Base-by-base conservation (phyloP, 2,797 vertebrate species). In the Poeciliopsis turneri region DNA sequence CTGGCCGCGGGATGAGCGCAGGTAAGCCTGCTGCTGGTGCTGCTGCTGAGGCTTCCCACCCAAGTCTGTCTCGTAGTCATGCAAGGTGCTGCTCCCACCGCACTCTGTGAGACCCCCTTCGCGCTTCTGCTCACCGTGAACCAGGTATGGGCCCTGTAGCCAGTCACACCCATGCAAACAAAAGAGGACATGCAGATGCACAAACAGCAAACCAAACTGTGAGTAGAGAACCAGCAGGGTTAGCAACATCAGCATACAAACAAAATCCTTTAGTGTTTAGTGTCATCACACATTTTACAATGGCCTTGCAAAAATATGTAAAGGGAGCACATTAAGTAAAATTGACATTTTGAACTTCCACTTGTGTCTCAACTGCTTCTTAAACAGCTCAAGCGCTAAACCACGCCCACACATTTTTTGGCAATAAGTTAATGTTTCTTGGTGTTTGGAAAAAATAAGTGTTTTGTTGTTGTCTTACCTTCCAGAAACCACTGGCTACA, bases 131-230 rank as follows among this genome's bases (percentile, higher is more conserved):
- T 98, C 97, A 80, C 97, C 96, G 53, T 97, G 97, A 92, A 96
- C 96, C 93, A 97, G 94, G 96, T 96, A 97, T 77, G 97, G 95
- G 90, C 97, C 97, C 97, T 98, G 96, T 89, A 92, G 93, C 84
- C 90, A 89, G 87, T 76, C 93, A 77, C 47, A 70, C 74, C 91
- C 92, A 90, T 88, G 90, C 92, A 87, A 93, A 86, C 93, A 81
- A 80, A 89, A 4, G 18, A 69, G 39, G 68, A 70, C 95, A 95
- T 94, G 94, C 95, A 95, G 83, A 92, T 78, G 94, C 89, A 95
- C 92, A 95, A 82, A 94, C 75, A 82, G 82, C 84, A 93, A 82
- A 90, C 79, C 90, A 87, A 74, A 89, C 78, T 43, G 90, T 90
- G 59, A 84, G 86, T 87, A 23, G 89, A 94, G 88, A 93, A 91